Evolutionary conservation across 2,113 vertebrate species (phyloP), one percentile per base, ranked within the genome.

Genomic region (Caracal caracal): DNA sequence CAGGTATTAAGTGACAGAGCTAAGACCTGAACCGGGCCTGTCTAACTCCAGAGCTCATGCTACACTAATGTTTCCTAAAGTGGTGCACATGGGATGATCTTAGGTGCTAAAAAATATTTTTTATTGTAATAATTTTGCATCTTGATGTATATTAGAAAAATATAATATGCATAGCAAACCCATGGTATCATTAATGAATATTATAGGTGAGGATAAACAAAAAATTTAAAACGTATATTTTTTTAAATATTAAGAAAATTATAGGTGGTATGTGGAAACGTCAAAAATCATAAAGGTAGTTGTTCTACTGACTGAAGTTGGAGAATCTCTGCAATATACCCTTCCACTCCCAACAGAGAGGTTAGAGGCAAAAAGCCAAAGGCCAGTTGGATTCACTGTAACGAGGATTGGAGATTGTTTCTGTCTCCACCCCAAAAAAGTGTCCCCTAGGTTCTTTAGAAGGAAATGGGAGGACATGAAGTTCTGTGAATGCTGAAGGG

Each of bases 381-480:
- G 61, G 9, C 51, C 43, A 73, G 28, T 37, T 78, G 40, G 40
- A 83, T 66, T 95, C 53, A 26, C 61, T 43, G 79, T 47, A 70
- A 76, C 19, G 76, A 87, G 17, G 10, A 33, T 80, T 90, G 80
- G 47, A 68, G 37, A 12, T 91, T 76, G 5, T 61, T 70, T 88
- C 71, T 88, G 61, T 84, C 40, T 43, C n/a, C 56, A 78, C 0
- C 33, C 63, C 89, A 85, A 20, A 51, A 19, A 91, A 51, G 9
- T 59, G 61, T 73, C 49, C 37, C 37, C 79, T 61, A 17, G 20
- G 53, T 43, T 66, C 87, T 94, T 80, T 79, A 83, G 90, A 79
- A 89, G 80, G 88, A 95, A 91, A 71, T 91, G 53, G 76, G 65
- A 92, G 70, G 40, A 89, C 93, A 59, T 78, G 40, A 93, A 86